Conservation (phyloP, 1,140 invertebrate species). For the Scaptomyza montana region DNA sequence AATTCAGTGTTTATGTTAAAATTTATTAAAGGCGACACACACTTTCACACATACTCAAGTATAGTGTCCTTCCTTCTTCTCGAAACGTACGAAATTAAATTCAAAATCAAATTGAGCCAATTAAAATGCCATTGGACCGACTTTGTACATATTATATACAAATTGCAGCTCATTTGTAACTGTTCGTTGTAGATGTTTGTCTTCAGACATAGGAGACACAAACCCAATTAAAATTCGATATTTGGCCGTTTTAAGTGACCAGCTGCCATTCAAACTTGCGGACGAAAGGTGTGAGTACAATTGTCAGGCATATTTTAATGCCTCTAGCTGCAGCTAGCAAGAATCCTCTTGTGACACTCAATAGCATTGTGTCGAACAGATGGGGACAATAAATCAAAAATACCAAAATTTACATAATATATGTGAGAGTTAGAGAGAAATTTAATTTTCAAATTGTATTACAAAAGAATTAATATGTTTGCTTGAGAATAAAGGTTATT, state of each 20-base stretch:
- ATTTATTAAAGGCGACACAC: constrained; percentile 1
- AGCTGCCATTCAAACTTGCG: constrained; percentile 6
- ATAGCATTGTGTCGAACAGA: not conserved
- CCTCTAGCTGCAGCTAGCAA: not conserved
- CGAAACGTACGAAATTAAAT: constrained; percentile 39
- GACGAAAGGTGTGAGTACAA: not conserved
- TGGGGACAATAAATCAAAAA: not conserved
- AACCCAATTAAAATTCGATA: constrained; percentile 49
- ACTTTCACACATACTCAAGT: not conserved
- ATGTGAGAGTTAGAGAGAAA: too few species aligned
- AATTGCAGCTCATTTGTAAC: constrained; percentile 28
- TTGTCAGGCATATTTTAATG: not conserved
- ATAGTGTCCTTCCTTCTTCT: constrained; percentile 1
- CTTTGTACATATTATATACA: constrained; percentile 17
- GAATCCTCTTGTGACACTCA: not conserved
- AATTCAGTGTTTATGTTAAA: not conserved
- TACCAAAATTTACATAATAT: too few species aligned
- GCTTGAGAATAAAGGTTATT: too few species aligned
- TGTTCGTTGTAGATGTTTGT: not conserved
- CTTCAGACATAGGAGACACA: constrained; percentile 13
- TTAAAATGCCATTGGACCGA: constrained; percentile 49
- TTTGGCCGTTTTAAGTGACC: constrained; percentile 6
- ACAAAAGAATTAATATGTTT: too few species aligned
- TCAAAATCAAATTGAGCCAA: constrained; percentile 53
- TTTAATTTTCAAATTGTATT: too few species aligned